These are phyloP conservation scores for Andinoacara biseriatus DNA, from an alignment of 2,113 vertebrate species.

Conservation along the genomic window DNA sequence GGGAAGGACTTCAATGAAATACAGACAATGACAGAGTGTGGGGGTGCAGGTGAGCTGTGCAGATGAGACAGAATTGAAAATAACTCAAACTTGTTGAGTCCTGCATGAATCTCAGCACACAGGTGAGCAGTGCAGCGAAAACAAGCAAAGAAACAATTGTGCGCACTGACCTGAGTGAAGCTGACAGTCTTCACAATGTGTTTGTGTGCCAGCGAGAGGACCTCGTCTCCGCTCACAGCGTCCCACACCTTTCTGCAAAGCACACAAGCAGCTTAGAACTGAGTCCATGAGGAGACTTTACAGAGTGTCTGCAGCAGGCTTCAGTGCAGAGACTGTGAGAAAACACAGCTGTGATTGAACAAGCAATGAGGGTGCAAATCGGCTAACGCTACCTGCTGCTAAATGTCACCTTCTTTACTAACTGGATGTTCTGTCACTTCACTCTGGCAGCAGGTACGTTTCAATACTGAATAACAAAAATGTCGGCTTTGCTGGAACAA, in stretches of 20 bases:
- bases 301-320: too few relatives aligned
- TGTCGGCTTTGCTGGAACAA: background rate
- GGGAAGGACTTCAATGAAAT: background rate
- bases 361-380: background rate
- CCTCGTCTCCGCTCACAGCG: conserved; percentile 94
- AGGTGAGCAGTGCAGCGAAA: too few relatives aligned
- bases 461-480: background rate
- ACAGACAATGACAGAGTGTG: background rate
- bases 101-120: background rate
- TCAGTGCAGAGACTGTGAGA: too few relatives aligned
- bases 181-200: conserved; percentile 97
- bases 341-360: too few relatives aligned
- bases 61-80: too few relatives aligned
- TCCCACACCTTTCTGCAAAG: conserved; percentile 96
- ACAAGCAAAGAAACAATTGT: background rate
- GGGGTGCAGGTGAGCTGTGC: background rate
- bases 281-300: too few relatives aligned
- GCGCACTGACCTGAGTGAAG: conserved; percentile 90
- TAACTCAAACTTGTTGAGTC: too few relatives aligned
- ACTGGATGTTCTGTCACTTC: background rate
- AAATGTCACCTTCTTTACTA: too few relatives aligned
- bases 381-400: too few relatives aligned
- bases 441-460: background rate
- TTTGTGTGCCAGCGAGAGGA: conserved; percentile 95
- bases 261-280: background rate